phyloP scores from a whole-genome alignment of 2,888 invertebrate genomes.

The Eulithis testata region DNA sequence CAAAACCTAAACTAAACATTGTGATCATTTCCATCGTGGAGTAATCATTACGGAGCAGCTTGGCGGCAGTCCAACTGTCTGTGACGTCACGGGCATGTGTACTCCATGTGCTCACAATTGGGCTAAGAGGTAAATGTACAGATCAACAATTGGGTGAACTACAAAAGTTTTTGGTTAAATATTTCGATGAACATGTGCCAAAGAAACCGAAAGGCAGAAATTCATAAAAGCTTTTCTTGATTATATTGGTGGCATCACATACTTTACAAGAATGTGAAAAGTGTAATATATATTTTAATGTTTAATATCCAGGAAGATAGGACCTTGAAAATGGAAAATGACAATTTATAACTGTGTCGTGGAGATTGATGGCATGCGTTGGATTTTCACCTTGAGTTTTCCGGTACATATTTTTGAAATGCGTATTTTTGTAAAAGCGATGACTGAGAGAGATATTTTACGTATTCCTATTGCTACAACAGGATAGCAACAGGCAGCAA shows the following conservation, averaged over 20 bases:
- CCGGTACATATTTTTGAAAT: conserved; percentile 28
- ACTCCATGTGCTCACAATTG: conserved; percentile 33
- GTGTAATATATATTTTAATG: no score
- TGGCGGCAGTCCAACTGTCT: conserved; percentile 29
- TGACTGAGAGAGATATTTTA: conserved; percentile 9
- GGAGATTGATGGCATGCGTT: conserved; percentile 32
- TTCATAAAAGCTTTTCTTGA: no score
- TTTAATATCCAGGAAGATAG: background rate
- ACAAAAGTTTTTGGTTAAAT: background rate
- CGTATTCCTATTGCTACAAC: no score
- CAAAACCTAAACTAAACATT: conserved; percentile 13
- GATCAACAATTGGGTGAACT: conserved; percentile 8
- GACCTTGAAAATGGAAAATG: conserved; percentile 26
- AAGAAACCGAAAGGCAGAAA: no score
- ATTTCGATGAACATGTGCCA: no score
- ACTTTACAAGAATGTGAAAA: no score
- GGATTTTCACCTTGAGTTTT: conserved; percentile 37
- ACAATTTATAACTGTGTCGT: conserved; percentile 28
- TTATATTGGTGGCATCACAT: no score
- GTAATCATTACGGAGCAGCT: conserved; percentile 26
- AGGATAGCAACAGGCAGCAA: no score
- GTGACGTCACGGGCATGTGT: conserved; percentile 36
- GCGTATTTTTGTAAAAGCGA: conserved; percentile 6
- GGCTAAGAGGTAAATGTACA: conserved; percentile 36
- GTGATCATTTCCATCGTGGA: conserved; percentile 20